Evolutionary conservation across 2,113 vertebrate species (phyloP).

Genomic region (Aspiorhynchus laticeps): DNA sequence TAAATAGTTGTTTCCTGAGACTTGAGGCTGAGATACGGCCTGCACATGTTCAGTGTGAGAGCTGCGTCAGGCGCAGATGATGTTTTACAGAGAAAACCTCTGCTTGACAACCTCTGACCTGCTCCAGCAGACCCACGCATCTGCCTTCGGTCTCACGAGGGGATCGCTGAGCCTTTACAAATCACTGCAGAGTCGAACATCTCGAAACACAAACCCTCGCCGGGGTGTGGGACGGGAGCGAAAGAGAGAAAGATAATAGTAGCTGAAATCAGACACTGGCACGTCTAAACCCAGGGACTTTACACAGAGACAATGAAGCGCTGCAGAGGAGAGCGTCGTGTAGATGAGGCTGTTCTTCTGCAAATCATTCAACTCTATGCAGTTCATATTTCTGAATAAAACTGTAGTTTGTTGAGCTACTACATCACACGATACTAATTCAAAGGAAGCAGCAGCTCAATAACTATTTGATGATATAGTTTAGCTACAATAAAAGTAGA

Average conservation of each 20-base stretch:
- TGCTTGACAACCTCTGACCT: conserved; percentile 12
- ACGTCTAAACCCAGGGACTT: neutral
- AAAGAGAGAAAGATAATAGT: neutral
- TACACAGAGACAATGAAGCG: neutral
- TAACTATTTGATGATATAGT: no score
- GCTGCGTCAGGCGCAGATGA: neutral
- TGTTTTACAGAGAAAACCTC: conserved; percentile 14
- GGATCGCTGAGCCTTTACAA: neutral
- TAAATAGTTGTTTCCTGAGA: neutral
- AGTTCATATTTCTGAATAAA: neutral
- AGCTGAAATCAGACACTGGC: neutral
- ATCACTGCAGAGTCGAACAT: neutral
- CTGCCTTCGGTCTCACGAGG: conserved; percentile 5
- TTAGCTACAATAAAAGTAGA: no score
- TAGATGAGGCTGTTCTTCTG: neutral
- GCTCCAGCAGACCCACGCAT: neutral
- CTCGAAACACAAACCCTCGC: neutral
- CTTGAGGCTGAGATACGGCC: neutral
- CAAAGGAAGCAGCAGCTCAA: no score
- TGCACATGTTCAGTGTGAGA: neutral
- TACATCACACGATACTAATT: neutral
- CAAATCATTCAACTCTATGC: neutral
- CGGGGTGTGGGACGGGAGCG: neutral
- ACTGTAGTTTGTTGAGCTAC: neutral
- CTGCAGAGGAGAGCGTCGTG: neutral